phyloP scores from a whole-genome alignment of 2,113 vertebrate genomes.

The Amazona guildingii region DNA sequence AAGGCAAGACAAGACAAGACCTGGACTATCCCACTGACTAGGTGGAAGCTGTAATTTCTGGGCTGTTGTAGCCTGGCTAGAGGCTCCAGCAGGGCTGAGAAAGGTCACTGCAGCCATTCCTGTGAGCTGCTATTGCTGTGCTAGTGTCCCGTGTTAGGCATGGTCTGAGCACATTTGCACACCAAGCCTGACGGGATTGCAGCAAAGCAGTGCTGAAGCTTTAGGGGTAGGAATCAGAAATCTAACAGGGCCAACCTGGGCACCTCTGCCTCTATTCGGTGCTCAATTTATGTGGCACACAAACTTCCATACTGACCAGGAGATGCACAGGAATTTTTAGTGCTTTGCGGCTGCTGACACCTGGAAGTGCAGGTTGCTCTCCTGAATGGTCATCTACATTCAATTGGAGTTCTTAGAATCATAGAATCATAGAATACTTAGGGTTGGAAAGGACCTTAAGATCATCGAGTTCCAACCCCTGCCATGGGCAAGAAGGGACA shows the following conservation, averaged over 20 bases:
- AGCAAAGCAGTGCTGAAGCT: background rate
- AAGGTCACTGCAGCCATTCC: background rate
- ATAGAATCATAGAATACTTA: too few relatives aligned
- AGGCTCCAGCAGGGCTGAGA: background rate
- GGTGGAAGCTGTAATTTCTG: background rate
- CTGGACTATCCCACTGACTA: background rate
- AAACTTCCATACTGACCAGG: background rate
- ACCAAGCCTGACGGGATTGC: background rate
- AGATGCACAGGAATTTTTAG: background rate
- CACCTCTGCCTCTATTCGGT: background rate
- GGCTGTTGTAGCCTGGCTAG: background rate
- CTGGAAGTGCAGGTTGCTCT: background rate
- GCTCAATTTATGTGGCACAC: background rate
- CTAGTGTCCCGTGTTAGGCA: background rate
- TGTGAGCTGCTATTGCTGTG: background rate
- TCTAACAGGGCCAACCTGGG: background rate
- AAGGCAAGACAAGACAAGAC: background rate
- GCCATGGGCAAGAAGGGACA: too few relatives aligned
- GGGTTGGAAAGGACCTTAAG: too few relatives aligned
- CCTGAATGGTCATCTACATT: background rate
- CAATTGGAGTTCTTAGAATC: background rate
- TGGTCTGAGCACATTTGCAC: background rate
- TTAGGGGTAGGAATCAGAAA: background rate
- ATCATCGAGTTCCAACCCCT: too few relatives aligned
- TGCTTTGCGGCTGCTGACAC: background rate